Evolutionary conservation across 2,797 vertebrate species (phyloP), one percentile per base, ranked within the genome.

Genomic region (Gymnothorax javanicus): DNA sequence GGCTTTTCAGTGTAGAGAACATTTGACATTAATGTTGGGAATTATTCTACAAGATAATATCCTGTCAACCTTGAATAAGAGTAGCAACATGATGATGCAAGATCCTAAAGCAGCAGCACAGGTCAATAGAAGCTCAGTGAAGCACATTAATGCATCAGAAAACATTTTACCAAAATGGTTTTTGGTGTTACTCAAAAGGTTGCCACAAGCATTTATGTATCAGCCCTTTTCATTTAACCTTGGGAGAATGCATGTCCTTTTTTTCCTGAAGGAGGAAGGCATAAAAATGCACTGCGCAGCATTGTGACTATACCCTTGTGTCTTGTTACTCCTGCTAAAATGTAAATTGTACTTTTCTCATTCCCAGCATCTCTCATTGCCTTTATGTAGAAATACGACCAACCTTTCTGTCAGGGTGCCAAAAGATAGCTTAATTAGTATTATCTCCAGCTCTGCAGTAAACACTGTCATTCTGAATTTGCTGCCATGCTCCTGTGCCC

Each of bases 191-290:
- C 33, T 43, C 33, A 1, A 43, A 43, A 43, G 33, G 1, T 43
- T 43, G 33, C 33, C 33, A 43, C 33, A 43, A 43, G 33, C 33
- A 43, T 43, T 43, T 43, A 43, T 43, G 33, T 43, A 43, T 43
- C 33, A 43, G 33, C 33, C 33, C 33, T 43, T 43, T 43, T 43
- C 33, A 43, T 94, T 84, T 50, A 54, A 81, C 94, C 90, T 81
- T 89, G 84, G 93, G 94, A 94, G 93, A 93, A 94, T 94, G 91
- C 89, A 89, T 88, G 88, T 91, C 93, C 91, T 94, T 90, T 87
- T 93, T 91, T 94, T 94, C 94, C 93, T 89, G 91, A 93, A 43
- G 86, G 90, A 91, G 92, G 92, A 69, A 92, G n/a, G 64, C 92
- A 94, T 93, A 91, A 93, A 93, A 93, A 94, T 59, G 50, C 91